Evolutionary conservation across 2,797 vertebrate species (phyloP).

Genomic region (Oreortyx pictus): DNA sequence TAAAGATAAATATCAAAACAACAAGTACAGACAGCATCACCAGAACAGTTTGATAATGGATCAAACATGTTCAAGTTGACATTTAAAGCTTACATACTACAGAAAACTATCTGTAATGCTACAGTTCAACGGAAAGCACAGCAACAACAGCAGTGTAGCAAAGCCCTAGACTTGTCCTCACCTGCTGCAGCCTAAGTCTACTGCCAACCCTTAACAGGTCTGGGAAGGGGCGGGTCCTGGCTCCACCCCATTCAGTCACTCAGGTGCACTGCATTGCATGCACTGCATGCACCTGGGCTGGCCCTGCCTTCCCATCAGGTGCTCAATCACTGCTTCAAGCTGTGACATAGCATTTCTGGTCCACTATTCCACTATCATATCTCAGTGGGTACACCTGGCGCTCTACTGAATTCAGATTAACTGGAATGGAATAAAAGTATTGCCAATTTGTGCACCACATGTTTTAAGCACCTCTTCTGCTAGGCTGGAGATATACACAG

Average conservation of each 20-base stretch:
- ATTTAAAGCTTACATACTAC: neutral
- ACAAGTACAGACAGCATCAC: neutral
- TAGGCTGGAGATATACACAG: neutral
- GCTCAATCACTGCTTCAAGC: no score
- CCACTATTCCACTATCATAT: neutral
- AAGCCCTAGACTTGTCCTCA: no score
- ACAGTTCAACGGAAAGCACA: no score
- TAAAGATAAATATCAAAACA: neutral
- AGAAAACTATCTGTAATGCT: neutral
- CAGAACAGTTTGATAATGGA: neutral
- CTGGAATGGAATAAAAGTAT: neutral
- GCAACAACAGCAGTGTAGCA: no score
- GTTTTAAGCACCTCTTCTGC: neutral
- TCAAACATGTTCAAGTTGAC: neutral
- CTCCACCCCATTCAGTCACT: no score
- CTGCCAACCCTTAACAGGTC: no score
- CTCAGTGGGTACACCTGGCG: neutral
- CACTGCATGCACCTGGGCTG: no score
- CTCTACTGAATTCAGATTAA: neutral
- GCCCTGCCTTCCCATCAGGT: no score
- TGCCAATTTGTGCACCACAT: neutral
- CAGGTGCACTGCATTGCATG: no score
- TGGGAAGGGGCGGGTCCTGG: no score
- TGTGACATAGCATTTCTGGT: no score
- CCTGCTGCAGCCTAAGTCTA: no score